Conservation (phyloP, 2,888 invertebrate genomes). For the Atethmia centrago region DNA sequence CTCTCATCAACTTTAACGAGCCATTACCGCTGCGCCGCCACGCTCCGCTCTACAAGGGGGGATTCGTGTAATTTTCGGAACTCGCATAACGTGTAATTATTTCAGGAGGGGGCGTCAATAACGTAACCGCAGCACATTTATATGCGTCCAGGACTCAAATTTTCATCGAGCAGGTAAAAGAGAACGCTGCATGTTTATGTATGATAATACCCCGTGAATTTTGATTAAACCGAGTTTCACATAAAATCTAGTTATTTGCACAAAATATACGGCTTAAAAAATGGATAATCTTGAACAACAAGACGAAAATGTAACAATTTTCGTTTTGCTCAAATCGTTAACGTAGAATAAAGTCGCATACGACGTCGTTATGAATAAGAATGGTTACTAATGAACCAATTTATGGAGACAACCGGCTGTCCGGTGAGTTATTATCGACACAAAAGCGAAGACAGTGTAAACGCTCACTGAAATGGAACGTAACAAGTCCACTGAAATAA, state of each 20-base stretch:
- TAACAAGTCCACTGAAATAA: slow-evolving; percentile 84
- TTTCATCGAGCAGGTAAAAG: slow-evolving; percentile 63
- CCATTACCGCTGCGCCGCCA: slow-evolving; percentile 82
- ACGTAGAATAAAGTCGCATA: slow-evolving; percentile 61
- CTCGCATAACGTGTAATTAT: slow-evolving; percentile 88
- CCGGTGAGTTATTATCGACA: slow-evolving; percentile 81
- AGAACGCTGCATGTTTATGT: slow-evolving; percentile 62
- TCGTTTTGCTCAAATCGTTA: slow-evolving; percentile 58
- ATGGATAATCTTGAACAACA: slow-evolving; percentile 48
- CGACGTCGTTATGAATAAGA: slow-evolving; percentile 75
- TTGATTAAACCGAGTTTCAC: slow-evolving; percentile 53
- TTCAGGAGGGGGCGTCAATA: slow-evolving; percentile 86
- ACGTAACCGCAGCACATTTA: slow-evolving; percentile 83
- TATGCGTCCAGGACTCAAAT: slow-evolving; percentile 74
- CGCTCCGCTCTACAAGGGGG: slow-evolving; percentile 75
- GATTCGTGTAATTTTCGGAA: slow-evolving; percentile 87
- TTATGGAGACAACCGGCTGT: slow-evolving; percentile 79
- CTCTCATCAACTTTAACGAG: slow-evolving; percentile 90
- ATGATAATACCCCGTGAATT: slow-evolving; percentile 60
- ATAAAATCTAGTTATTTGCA: slow-evolving; percentile 60
- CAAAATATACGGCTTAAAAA: slow-evolving; percentile 56
- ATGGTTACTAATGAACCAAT: slow-evolving; percentile 82
- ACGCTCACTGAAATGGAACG: slow-evolving; percentile 83
- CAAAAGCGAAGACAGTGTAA: slow-evolving; percentile 80
- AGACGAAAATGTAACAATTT: slow-evolving; percentile 34